A percentile compares a stretch with the other conserved stretches of the same genome.
phyloP scores from a whole-genome alignment of 1,140 invertebrate genomes.

The Euglossa dilemma region DNA sequence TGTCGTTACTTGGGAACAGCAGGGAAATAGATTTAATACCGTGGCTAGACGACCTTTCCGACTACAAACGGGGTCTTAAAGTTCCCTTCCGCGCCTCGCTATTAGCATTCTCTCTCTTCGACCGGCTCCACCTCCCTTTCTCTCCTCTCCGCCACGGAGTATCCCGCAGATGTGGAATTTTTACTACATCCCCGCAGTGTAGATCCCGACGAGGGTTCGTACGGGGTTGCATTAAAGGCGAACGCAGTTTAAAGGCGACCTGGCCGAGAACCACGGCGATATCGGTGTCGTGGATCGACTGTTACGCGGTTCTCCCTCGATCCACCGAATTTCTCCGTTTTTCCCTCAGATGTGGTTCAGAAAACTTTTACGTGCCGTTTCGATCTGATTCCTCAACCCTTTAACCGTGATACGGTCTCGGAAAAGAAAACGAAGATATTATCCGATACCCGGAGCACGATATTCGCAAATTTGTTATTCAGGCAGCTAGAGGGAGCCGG shows the following conservation, averaged over 20 bases:
- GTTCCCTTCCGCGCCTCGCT: constrained; percentile 16
- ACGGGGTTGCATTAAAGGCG: constrained; percentile 69
- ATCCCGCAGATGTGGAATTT: constrained; percentile 73
- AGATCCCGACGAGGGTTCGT: constrained; percentile 67
- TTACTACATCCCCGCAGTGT: constrained; percentile 65
- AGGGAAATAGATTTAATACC: constrained; percentile 53
- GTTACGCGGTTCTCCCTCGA: neutral
- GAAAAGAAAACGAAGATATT: too few relatives aligned
- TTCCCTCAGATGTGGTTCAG: neutral
- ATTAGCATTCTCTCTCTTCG: constrained; percentile 33
- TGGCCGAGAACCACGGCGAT: neutral
- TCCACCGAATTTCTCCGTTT: neutral
- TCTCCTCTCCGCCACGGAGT: constrained; percentile 26
- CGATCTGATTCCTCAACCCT: too few relatives aligned
- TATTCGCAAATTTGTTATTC: too few relatives aligned
- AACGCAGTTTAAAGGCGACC: constrained; percentile 69
- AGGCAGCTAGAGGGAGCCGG: too few relatives aligned
- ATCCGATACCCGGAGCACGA: too few relatives aligned
- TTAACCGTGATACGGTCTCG: too few relatives aligned
- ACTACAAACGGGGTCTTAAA: constrained; percentile 52
- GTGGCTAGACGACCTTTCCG: constrained; percentile 5
- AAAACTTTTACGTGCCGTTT: too few relatives aligned
- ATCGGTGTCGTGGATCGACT: neutral
- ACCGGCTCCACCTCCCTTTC: neutral
- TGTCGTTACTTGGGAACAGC: constrained; percentile 10